phyloP scores from a whole-genome alignment of 1,140 invertebrate species.

The Zaprionus ghesquierei region DNA sequence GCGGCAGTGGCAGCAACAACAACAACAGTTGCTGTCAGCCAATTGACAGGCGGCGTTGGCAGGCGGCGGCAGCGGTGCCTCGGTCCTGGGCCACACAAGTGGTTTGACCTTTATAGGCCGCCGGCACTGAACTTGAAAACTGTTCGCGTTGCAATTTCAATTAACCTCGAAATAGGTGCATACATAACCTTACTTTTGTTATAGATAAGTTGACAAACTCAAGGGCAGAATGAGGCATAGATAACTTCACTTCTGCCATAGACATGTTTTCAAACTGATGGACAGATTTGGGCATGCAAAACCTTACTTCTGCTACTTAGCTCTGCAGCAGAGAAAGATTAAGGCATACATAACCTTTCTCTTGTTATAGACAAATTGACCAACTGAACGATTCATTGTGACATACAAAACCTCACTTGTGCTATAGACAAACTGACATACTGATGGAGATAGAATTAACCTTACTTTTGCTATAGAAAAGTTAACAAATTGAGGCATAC shows the following conservation, averaged over 20 bases:
- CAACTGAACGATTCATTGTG: no score
- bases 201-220: constrained; percentile 36
- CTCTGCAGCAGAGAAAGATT: no score
- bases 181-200: constrained; percentile 15
- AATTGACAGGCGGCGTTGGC: constrained; percentile 44
- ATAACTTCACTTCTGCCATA: no score
- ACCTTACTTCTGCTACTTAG: no score
- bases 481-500: no score
- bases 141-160: constrained; percentile 34
- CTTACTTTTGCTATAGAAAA: no score
- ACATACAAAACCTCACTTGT: no score
- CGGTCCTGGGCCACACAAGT: constrained; percentile 67
- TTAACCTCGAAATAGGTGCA: constrained; percentile 34
- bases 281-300: neutral
- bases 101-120: constrained; percentile 74
- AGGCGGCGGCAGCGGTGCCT: neutral
- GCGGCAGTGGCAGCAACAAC: constrained; percentile 8
- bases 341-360: no score
- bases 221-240: neutral
- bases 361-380: no score
- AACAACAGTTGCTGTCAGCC: constrained; percentile 38
- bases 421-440: no score
- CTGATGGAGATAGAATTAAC: no score
- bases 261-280: constrained; percentile 40
- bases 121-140: constrained; percentile 67